Percentiles rank a stretch among this genome's conserved stretches.
phyloP scores from a whole-genome alignment of 2,888 invertebrate genomes.

The Esperia sulphurella region DNA sequence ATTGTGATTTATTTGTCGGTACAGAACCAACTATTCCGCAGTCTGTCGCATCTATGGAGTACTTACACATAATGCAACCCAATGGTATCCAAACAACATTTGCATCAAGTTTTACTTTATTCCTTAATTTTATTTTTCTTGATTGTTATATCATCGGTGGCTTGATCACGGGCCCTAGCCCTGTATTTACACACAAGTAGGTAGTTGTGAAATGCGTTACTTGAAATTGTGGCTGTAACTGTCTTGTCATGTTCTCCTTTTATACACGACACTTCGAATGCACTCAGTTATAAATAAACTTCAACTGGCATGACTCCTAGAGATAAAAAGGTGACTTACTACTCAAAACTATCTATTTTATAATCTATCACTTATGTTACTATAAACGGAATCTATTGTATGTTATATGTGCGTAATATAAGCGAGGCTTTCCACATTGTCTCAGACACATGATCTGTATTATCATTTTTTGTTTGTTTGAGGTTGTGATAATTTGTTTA shows the following conservation, averaged over 20 bases:
- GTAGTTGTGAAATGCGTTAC: constrained; percentile 38
- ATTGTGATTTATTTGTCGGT: constrained; percentile 72
- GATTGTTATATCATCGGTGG: constrained; percentile 28
- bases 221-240: constrained; percentile 76
- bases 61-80: constrained; percentile 76
- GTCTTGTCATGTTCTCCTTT: constrained; percentile 47
- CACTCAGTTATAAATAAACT: constrained; percentile 29
- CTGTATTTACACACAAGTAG: constrained; percentile 36
- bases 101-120: constrained; percentile 51
- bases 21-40: constrained; percentile 77
- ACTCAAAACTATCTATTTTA: constrained; percentile 82
- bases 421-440: constrained; percentile 66
- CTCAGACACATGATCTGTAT: constrained; percentile 44
- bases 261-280: constrained; percentile 42
- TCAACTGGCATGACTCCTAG: constrained; percentile 60
- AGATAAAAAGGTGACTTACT: constrained; percentile 83
- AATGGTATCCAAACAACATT: constrained; percentile 70
- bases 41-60: constrained; percentile 75
- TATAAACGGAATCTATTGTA: constrained; percentile 41
- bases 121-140: constrained; percentile 39
- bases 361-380: constrained; percentile 53
- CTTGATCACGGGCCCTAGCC: constrained; percentile 36
- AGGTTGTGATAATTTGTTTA: constrained; percentile 31
- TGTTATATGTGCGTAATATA: constrained; percentile 58
- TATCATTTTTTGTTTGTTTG: constrained; percentile 35